Percentiles rank a stretch among this genome's conserved stretches.
phyloP scores from a whole-genome alignment of 2,113 vertebrate genomes.

The Nycticebus coucang region DNA sequence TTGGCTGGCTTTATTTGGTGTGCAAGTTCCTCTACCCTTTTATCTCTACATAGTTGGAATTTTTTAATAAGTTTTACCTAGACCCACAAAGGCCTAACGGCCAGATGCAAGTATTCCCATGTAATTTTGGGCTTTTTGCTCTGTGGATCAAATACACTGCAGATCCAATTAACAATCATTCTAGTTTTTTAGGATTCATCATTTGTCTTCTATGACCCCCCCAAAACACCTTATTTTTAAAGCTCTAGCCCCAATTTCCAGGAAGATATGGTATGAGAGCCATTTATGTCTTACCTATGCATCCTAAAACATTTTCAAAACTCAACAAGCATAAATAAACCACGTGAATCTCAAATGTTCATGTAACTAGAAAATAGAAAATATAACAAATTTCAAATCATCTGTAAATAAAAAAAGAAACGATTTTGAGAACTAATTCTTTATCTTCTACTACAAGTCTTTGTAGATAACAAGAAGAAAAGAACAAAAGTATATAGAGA shows the following conservation, averaged over 20 bases:
- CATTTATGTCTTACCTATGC: not conserved
- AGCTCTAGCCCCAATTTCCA: not conserved
- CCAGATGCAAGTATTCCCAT: not conserved
- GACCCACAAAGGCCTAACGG: not conserved
- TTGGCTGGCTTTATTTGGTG: not conserved
- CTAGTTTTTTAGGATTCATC: not conserved
- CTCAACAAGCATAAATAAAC: not conserved
- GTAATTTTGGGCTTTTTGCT: not conserved
- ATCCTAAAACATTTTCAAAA: not conserved
- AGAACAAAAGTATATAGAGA: not conserved
- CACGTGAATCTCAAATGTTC: not conserved
- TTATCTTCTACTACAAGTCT: not conserved
- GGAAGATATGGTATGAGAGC: not conserved
- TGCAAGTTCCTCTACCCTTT: not conserved
- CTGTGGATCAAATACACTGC: not conserved
- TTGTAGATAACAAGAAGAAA: not conserved
- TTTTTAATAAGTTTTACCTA: not conserved
- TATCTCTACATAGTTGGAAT: not conserved
- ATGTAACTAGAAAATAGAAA: not conserved
- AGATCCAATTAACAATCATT: not conserved
- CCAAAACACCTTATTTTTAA: conserved; percentile 5
- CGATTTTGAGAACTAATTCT: not conserved
- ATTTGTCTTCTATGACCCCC: not conserved
- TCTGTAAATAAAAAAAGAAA: not conserved
- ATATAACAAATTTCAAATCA: not conserved